Conservation (phyloP, 2,888 invertebrate genomes). For the Cephus sareptanus region DNA sequence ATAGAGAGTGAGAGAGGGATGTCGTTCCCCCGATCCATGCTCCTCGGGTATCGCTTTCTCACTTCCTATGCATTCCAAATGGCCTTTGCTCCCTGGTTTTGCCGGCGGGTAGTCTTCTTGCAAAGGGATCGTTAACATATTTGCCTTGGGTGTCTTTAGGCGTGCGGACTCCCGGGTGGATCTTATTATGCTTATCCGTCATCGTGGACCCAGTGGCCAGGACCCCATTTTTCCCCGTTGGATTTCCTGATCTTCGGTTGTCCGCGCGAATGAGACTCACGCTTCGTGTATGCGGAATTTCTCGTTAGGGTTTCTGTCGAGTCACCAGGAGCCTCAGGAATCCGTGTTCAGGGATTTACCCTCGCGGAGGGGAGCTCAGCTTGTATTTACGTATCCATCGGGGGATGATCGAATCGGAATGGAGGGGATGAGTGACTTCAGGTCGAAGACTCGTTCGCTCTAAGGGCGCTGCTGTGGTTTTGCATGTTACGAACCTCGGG, state of each 20-base stretch:
- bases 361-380: background rate
- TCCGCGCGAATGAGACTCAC: background rate
- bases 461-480: conserved; percentile 41
- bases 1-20: conserved; percentile 19
- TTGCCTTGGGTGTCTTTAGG: background rate
- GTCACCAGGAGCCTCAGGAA: background rate
- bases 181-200: background rate
- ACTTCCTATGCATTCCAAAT: conserved; percentile 56
- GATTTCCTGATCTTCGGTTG: background rate
- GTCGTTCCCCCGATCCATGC: conserved; percentile 4
- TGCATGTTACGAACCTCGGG: conserved; percentile 39
- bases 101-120: background rate
- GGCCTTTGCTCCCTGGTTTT: conserved; percentile 48
- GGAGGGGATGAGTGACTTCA: background rate
- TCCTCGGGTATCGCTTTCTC: conserved; percentile 1
- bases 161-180: background rate
- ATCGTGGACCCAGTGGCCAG: background rate
- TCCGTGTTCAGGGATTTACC: background rate
- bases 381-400: background rate
- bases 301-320: background rate
- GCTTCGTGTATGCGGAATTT: background rate
- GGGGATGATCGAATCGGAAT: background rate
- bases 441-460: background rate
- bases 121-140: background rate
- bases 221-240: background rate